These are phyloP conservation scores for Tetranychus urticae DNA, from an alignment of 1,140 invertebrate genomes.

Conservation along the genomic window DNA sequence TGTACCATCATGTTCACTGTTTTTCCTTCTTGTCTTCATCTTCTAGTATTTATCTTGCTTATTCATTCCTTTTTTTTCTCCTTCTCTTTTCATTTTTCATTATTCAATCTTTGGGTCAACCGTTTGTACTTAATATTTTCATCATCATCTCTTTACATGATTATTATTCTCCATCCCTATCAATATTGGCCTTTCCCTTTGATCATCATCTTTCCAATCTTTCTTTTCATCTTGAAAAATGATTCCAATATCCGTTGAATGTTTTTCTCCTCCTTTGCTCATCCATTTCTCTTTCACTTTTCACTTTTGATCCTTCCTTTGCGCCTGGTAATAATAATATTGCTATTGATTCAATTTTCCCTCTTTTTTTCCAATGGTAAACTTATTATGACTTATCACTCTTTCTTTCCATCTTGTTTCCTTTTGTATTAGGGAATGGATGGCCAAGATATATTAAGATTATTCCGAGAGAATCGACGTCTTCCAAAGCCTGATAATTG, in stretches of 20 bases:
- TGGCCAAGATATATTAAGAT: slow-evolving; percentile 15
- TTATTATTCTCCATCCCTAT: background rate
- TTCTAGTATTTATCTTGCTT: background rate
- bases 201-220: no score
- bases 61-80: background rate
- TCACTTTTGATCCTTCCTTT: no score
- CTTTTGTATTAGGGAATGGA: slow-evolving; percentile 14
- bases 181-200: background rate
- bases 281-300: no score
- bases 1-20: background rate
- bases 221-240: no score
- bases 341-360: no score
- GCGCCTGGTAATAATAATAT: no score
- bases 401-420: background rate
- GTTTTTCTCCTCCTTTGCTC: no score
- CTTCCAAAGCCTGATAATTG: slow-evolving; percentile 51
- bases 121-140: background rate
- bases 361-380: no score
- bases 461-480: slow-evolving; percentile 21
- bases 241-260: no score
- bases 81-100: background rate
- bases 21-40: background rate
- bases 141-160: background rate
- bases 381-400: no score
- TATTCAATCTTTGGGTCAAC: background rate